Evolutionary conservation across 2,113 vertebrate genomes (phyloP), one percentile per base, ranked within the genome.

Genomic region (Galemys pyrenaicus): DNA sequence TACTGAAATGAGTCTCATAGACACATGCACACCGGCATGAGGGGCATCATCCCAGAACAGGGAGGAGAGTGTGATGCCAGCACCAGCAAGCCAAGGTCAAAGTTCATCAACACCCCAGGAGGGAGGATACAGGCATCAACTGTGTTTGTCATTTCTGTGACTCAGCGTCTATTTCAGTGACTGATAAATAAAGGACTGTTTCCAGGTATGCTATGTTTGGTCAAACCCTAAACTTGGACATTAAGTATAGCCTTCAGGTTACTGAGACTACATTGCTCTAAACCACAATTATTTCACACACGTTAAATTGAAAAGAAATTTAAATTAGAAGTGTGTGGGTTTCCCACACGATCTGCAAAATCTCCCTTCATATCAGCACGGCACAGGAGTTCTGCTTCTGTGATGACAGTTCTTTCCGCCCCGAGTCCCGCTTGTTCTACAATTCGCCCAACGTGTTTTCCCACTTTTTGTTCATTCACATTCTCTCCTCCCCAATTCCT

Each of bases 171-270:
- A 96, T 97, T 97, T 96, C 54, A 56, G 85, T 26, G 19, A 20
- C 87, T 51, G 58, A 89, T 77, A 96, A 97, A 96, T 92, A 95
- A 88, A 94, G 94, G 79, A 56, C n/a, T n/a, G 62, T 92, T 97
- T 97, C 97, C 96, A 97, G 96, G 96, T 97, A 96, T 44, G 90
- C 92, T 96, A 84, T 94, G 73, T 96, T 93, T 95, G 87, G 87
- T 58, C 89, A 73, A 79, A n/a, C 37, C 74, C 94, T 97, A 96
- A 97, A 97, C 84, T 87, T 67, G 64, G 93, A 96, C 95, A 51
- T 64, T 97, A 97, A 97, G 93, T 96, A 97, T 92, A 97, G 64
- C 70, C 94, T 58, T 96, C 60, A 88, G 68, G 46, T 92, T 82
- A 90, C 95, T 70, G 56, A 96, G 85, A 87, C 67, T 51, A 51